Evolutionary conservation across 1,140 invertebrate species (phyloP), one percentile per base, ranked within the genome.

Genomic region (Drosophila nigrodunni): DNA sequence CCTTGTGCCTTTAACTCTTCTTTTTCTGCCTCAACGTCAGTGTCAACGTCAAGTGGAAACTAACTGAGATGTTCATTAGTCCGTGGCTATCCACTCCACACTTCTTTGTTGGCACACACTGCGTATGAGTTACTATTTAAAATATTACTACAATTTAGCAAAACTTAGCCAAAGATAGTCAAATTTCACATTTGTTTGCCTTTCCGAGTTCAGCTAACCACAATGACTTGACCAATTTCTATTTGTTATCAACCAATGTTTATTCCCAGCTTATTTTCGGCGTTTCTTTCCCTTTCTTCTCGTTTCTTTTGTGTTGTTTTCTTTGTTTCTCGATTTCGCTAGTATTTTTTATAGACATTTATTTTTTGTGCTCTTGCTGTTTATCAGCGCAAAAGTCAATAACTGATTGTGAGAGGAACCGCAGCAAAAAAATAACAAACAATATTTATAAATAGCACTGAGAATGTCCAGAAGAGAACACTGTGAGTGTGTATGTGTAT

Each of bases 321-420:
- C 9, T 49, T 65, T 62, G 47, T 43, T 43, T 50, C 70, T 5
- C 25, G 46, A 61, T 64, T 70, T 50, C 13, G 37, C 47, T 62
- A 57, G 10, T 41, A 21, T 9, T 52, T 67, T 47, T 68, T 30
- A 30, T 30, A 30, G 25, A 30, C 25, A 30, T 30, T 5, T 6
- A 30, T 30, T 30, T 30, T 59, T 60, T 55, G 9, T 25, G 13
- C 44, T 46, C 18, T 41, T 47, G 21, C 15, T 68, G 43, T 88
- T 89, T 89, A 88, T 88, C 85, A 83, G 85, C 83, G 54, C 64
- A 78, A 87, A 60, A 88, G 83, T 87, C 83, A 88, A 88, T 87
- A 87, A 82, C 82, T 87, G 82, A 87, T 87, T 88, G 77, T 47
- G 49, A 41, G 68, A 47, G 43, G 43, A 49, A 30, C 30, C n/a